phyloP scores from a whole-genome alignment of 2,113 vertebrate genomes.

The Lasiurus cinereus region DNA sequence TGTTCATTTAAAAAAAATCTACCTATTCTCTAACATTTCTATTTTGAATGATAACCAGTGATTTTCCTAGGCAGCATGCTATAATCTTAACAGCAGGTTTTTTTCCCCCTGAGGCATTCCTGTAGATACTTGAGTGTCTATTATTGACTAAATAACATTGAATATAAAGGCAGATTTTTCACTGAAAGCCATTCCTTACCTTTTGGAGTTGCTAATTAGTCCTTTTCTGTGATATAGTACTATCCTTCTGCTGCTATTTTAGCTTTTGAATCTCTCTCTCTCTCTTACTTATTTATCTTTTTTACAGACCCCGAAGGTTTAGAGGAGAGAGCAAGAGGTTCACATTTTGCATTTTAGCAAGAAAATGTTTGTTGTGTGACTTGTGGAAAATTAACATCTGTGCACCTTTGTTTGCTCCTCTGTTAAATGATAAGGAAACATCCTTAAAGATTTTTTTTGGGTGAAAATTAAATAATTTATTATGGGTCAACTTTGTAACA shows the following conservation, averaged over 20 bases:
- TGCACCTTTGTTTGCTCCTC: not conserved
- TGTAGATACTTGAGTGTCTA: not conserved
- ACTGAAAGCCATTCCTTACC: not conserved
- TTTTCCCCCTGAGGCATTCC: not conserved
- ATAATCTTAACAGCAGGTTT: not conserved
- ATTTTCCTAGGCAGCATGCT: not conserved
- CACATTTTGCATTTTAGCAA: not conserved
- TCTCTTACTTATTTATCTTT: not conserved
- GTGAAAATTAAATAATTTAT: conserved; percentile 40
- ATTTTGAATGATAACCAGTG: not conserved
- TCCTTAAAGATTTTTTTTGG: not conserved
- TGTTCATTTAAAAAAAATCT: not conserved
- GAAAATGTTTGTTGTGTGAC: not conserved
- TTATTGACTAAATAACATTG: not conserved
- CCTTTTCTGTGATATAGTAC: not conserved
- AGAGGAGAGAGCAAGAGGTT: not conserved
- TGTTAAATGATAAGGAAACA: not conserved
- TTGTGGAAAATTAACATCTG: not conserved
- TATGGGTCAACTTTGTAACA: not conserved
- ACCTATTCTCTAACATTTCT: not conserved
- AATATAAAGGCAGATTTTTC: not conserved
- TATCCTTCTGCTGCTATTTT: not conserved
- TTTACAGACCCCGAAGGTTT: not conserved
- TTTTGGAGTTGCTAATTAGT: not conserved
- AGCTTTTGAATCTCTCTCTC: not conserved